Evolutionary conservation across 2,797 vertebrate genomes (phyloP), one percentile per base, ranked within the genome.

Genomic region (Neostethus bicornis): DNA sequence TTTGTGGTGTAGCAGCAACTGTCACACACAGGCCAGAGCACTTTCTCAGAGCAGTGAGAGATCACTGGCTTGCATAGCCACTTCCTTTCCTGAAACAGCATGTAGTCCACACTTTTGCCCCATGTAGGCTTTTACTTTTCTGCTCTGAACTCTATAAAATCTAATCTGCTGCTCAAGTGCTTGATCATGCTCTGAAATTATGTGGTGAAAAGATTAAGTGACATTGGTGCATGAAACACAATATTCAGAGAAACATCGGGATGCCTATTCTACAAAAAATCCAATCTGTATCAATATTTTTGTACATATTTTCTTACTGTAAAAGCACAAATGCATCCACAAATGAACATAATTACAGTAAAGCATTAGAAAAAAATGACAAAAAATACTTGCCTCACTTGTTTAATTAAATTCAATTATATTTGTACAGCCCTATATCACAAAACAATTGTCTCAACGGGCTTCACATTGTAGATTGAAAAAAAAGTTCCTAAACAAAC

Each of bases 1-100:
- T 76, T 74, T 54, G 51, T 80, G 73, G 66, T 70, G 75, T 55
- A 77, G 78, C 66, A 76, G 55, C 49, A 69, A 74, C 66, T 77
- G 83, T 77, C 62, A 83, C 66, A 71, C 59, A 65, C 1, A 56
- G 61, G 61, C 67, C 51, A 9, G 48, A 49, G 59, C 51, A 24
- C 59, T 63, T 38, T 45, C 8, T 59, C 50, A 19, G 48, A 35
- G 56, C 31, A 26, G 44, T 23, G 41, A 50, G 51, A 41, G 52
- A 61, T 62, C 46, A 46, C 5, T 47, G 50, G 58, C 48, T 55
- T 24, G 28, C 45, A 43, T 4, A 21, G 58, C 26, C 38, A 62
- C 65, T 62, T 49, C 45, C 41, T 69, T 56, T 73, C 45, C 70
- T 46, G 38, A 51, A 34, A 41, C 48, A 52, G 5, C 55, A 31